Evolutionary conservation across 2,797 vertebrate genomes (phyloP).

Genomic region (Erpetoichthys calabaricus): DNA sequence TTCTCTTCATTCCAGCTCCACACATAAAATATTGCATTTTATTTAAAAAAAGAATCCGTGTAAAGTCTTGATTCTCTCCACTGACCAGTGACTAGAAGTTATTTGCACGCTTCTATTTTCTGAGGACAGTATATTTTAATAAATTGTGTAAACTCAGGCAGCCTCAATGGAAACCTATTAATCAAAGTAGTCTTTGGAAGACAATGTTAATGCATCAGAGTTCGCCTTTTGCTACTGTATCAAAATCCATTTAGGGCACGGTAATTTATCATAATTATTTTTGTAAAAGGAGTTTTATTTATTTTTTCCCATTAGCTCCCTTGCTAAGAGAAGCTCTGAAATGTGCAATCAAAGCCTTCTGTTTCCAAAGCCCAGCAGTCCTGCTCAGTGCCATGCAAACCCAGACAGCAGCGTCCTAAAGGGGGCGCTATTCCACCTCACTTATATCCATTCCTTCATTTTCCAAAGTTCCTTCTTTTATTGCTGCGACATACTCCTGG

Average conservation of each 20-base stretch:
- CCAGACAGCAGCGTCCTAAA: too few species aligned
- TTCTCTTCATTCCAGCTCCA: not conserved
- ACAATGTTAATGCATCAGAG: slow-evolving; percentile 7
- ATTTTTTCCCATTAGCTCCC: not conserved
- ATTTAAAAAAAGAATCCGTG: not conserved
- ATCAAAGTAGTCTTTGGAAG: slow-evolving; percentile 7
- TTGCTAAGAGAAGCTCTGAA: too few species aligned
- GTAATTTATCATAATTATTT: slow-evolving; percentile 7
- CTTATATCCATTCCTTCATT: too few species aligned
- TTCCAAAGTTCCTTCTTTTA: too few species aligned
- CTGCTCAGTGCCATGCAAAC: too few species aligned
- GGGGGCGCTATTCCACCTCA: too few species aligned
- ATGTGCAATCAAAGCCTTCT: too few species aligned
- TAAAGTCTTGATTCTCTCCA: not conserved
- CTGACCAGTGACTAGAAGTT: slow-evolving; percentile 1
- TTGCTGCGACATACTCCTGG: too few species aligned
- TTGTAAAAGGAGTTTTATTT: not conserved
- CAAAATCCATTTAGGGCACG: slow-evolving; percentile 5
- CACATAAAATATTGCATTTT: not conserved
- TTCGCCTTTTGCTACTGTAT: slow-evolving; percentile 7
- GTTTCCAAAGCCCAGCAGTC: too few species aligned
- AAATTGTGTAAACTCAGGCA: slow-evolving; percentile 11
- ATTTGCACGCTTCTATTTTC: slow-evolving; percentile 13
- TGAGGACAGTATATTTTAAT: slow-evolving; percentile 11
- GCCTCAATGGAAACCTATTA: slow-evolving; percentile 7